Evolutionary conservation across 2,888 invertebrate species (phyloP).

Genomic region (Nipponacmea schrenckii): DNA sequence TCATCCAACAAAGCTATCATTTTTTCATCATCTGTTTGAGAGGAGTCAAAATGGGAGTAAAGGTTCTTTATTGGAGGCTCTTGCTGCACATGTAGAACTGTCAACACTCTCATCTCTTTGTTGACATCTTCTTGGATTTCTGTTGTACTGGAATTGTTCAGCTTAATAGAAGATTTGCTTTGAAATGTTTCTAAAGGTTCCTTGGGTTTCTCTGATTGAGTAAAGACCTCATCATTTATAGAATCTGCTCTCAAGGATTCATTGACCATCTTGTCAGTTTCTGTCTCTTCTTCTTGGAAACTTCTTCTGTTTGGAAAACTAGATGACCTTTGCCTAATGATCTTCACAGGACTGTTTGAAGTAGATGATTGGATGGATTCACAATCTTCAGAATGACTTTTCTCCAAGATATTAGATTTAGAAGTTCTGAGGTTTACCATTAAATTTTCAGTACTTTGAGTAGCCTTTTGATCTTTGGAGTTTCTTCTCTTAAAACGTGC

Average conservation of each 20-base stretch:
- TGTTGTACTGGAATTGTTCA: neutral
- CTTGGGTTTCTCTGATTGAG: neutral
- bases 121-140: slow-evolving; percentile 18
- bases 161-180: neutral
- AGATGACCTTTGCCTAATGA: slow-evolving; percentile 51
- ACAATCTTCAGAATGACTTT: slow-evolving; percentile 36
- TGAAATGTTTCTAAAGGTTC: neutral
- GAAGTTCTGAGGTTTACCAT: slow-evolving; percentile 15
- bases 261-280: slow-evolving; percentile 4
- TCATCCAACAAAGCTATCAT: slow-evolving; percentile 48
- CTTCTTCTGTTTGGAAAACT: slow-evolving; percentile 57
- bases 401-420: slow-evolving; percentile 32
- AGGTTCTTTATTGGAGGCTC: slow-evolving; percentile 19
- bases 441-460: slow-evolving; percentile 55
- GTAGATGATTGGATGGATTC: slow-evolving; percentile 25
- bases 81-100: slow-evolving; percentile 49
- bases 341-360: slow-evolving; percentile 21
- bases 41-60: slow-evolving; percentile 27
- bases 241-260: neutral
- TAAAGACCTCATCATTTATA: neutral
- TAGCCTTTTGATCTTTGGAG: slow-evolving; percentile 50
- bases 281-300: slow-evolving; percentile 34
- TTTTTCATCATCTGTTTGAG: slow-evolving; percentile 62
- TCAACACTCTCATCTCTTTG: slow-evolving; percentile 41
- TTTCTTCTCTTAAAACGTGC: slow-evolving; percentile 54